Conservation (phyloP, 2,113 vertebrate species). For the Hiodon alosoides region DNA sequence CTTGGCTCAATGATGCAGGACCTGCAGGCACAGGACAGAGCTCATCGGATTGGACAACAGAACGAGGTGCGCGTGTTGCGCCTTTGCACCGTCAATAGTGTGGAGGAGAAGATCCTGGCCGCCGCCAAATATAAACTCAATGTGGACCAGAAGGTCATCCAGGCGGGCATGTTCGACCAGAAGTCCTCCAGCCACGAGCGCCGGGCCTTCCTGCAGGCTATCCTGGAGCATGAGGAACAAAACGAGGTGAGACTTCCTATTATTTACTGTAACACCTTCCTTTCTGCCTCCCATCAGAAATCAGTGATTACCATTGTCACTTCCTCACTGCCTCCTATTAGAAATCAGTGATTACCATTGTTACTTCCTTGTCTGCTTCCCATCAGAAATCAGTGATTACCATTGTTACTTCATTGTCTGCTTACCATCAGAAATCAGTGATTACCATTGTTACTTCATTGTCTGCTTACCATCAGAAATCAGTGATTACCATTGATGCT, state of each 20-base stretch:
- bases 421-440: no score
- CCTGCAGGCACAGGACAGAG: slow-evolving; percentile 80
- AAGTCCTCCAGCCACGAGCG: slow-evolving; percentile 84
- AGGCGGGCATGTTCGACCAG: slow-evolving; percentile 87
- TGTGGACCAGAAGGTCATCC: slow-evolving; percentile 86
- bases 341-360: no score
- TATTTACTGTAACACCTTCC: not conserved
- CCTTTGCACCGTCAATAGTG: slow-evolving; percentile 82
- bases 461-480: not conserved
- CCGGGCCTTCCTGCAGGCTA: slow-evolving; percentile 78
- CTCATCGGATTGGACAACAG: slow-evolving; percentile 81
- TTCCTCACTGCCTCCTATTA: no score
- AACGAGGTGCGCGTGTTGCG: slow-evolving; percentile 81
- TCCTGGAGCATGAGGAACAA: slow-evolving; percentile 82
- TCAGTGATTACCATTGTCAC: not conserved
- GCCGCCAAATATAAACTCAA: slow-evolving; percentile 85
- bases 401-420: not conserved
- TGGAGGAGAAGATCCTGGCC: slow-evolving; percentile 84
- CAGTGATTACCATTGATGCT: not conserved
- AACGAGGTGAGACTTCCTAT: slow-evolving; percentile 67
- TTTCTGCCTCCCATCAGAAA: not conserved
- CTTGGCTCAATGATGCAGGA: slow-evolving; percentile 56
- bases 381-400: not conserved
- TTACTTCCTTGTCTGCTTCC: not conserved
- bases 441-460: not conserved